Conservation (phyloP, 1,140 invertebrate species). For the Acromyrmex echinatior region DNA sequence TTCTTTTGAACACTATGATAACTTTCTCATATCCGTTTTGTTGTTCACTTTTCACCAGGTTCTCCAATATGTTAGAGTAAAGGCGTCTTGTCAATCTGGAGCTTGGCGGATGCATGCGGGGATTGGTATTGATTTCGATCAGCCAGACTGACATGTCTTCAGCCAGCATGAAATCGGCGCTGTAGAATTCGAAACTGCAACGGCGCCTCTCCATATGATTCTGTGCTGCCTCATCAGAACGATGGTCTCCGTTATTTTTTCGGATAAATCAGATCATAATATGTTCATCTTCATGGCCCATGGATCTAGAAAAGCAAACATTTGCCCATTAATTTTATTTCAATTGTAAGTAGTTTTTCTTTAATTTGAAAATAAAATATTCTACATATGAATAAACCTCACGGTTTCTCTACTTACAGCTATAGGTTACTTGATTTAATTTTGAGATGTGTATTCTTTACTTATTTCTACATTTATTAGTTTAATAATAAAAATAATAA, state of each 20-base stretch:
- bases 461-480: background rate
- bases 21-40: slow-evolving; percentile 21
- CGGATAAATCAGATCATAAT: slow-evolving; percentile 92
- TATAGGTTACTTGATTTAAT: background rate
- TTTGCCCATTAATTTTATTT: background rate
- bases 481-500: slow-evolving; percentile 1
- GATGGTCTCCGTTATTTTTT: slow-evolving; percentile 94
- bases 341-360: background rate
- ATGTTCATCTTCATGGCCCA: slow-evolving; percentile 84
- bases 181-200: slow-evolving; percentile 96
- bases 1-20: slow-evolving; percentile 23
- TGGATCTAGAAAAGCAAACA: slow-evolving; percentile 14
- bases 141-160: slow-evolving; percentile 95
- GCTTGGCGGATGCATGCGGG: slow-evolving; percentile 92
- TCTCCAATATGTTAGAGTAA: slow-evolving; percentile 93
- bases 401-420: background rate
- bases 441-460: background rate
- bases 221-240: slow-evolving; percentile 92
- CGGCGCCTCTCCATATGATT: slow-evolving; percentile 91
- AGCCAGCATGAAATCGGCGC: slow-evolving; percentile 96
- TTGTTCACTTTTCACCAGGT: slow-evolving; percentile 94
- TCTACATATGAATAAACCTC: background rate
- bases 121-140: slow-evolving; percentile 97
- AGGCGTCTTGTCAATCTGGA: slow-evolving; percentile 94
- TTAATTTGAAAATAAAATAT: background rate